Percentiles rank a stretch among this genome's conserved stretches.
Conservation (phyloP, 2,113 vertebrate genomes). For the Myotis brandtii region DNA sequence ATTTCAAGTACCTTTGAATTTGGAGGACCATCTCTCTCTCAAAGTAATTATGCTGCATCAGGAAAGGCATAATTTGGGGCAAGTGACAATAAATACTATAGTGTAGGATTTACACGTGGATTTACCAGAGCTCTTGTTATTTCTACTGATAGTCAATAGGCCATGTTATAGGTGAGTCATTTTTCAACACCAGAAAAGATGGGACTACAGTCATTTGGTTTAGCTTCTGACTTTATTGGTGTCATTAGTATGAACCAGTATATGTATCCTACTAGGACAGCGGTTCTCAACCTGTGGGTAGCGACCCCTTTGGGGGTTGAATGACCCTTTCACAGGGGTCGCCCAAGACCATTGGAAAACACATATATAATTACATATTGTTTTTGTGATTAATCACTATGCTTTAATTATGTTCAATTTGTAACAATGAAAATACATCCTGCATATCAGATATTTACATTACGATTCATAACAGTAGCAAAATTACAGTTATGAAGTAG, state of each 20-base stretch:
- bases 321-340: no score
- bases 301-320: no score
- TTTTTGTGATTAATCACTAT: no score
- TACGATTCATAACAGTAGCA: no score
- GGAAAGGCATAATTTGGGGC: neutral
- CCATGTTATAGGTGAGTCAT: constrained; percentile 47
- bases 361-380: no score
- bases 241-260: neutral
- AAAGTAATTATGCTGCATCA: neutral
- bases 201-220: neutral
- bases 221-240: constrained; percentile 46
- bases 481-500: no score
- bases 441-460: no score
- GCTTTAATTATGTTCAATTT: no score
- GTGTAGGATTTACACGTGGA: neutral
- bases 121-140: constrained; percentile 28
- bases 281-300: no score
- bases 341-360: no score
- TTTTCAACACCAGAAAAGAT: constrained; percentile 33
- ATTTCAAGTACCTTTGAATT: constrained; percentile 47
- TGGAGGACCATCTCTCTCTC: neutral
- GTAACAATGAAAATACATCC: no score
- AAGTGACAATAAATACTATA: constrained; percentile 19
- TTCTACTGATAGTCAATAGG: neutral
- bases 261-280: neutral